Conservation (phyloP, 1,140 invertebrate genomes). For the Maniola jurtina region DNA sequence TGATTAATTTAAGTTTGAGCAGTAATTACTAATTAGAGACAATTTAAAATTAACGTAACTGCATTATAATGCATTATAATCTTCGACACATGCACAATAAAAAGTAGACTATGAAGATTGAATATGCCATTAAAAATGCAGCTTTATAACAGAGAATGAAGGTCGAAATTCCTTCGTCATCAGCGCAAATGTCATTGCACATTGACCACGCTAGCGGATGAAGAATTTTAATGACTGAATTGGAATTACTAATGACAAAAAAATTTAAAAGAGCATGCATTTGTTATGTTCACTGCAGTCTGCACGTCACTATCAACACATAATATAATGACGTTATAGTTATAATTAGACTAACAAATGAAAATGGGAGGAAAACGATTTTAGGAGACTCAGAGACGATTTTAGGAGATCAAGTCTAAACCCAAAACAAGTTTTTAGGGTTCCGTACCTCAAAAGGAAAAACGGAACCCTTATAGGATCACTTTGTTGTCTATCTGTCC, state of each 20-base stretch:
- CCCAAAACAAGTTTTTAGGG: no score
- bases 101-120: not conserved
- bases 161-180: not conserved
- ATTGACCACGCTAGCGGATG: slow-evolving; percentile 6
- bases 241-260: slow-evolving; percentile 8
- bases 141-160: not conserved
- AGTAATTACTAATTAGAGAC: not conserved
- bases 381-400: no score
- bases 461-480: no score
- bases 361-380: no score
- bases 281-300: not conserved
- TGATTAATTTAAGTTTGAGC: no score
- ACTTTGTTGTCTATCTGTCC: no score
- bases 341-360: no score
- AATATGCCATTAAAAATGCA: not conserved
- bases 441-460: no score
- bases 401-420: no score
- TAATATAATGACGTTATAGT: no score
- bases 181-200: slow-evolving; percentile 8
- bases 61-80: not conserved
- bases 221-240: slow-evolving; percentile 19
- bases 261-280: not conserved
- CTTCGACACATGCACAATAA: not conserved
- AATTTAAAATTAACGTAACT: not conserved
- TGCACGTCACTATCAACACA: no score